Evolutionary conservation across 1,140 invertebrate species (phyloP).

Genomic region (Drosophila arizonae): DNA sequence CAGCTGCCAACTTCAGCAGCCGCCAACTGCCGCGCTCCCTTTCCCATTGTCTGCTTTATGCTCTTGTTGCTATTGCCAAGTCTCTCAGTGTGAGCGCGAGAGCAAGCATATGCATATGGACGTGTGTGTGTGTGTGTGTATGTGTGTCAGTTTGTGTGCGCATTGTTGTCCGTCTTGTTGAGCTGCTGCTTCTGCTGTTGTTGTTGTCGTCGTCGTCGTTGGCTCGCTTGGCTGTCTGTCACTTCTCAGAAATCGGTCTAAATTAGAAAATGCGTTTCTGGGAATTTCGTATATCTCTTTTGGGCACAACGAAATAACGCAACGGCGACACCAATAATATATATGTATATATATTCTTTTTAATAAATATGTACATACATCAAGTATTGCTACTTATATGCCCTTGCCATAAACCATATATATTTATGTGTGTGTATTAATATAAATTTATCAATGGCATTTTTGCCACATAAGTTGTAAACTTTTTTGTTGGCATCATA

Average conservation of each 20-base stretch:
- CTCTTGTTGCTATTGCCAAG: constrained; percentile 33
- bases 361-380: constrained; percentile 44
- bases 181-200: constrained; percentile 44
- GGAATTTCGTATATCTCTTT: constrained; percentile 82
- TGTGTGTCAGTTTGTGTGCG: constrained; percentile 37
- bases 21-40: constrained; percentile 43
- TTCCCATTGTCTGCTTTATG: constrained; percentile 24
- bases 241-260: constrained; percentile 82
- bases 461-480: constrained; percentile 43
- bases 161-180: constrained; percentile 61
- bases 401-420: constrained; percentile 18
- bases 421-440: not conserved
- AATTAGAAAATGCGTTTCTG: constrained; percentile 83
- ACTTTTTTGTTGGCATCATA: constrained; percentile 25
- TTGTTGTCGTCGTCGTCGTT: constrained; percentile 24
- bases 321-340: constrained; percentile 49
- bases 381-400: constrained; percentile 40
- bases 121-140: constrained; percentile 23
- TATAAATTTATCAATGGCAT: constrained; percentile 49
- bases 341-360: constrained; percentile 23
- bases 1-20: constrained; percentile 72
- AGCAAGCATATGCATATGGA: constrained; percentile 22
- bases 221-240: constrained; percentile 63
- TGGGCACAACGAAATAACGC: constrained; percentile 65
- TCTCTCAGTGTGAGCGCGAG: constrained; percentile 44